These are phyloP conservation scores for Scrobipalpa atriplicella DNA, from an alignment of 2,888 invertebrate genomes.

Conservation along the genomic window DNA sequence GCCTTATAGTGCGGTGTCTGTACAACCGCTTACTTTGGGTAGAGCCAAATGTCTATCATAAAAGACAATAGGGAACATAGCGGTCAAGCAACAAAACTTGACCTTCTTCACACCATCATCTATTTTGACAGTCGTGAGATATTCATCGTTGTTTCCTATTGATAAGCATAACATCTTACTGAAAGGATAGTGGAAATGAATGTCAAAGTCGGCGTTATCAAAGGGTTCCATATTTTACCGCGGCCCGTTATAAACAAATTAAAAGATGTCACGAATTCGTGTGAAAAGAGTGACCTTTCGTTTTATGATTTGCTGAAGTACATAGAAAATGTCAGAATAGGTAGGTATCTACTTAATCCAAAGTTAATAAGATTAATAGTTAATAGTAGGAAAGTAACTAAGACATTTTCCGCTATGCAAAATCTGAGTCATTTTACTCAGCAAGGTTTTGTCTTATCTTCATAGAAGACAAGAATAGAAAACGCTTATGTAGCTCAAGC, in stretches of 20 bases:
- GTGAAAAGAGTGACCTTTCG: conserved; percentile 53
- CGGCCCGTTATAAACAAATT: conserved; percentile 49
- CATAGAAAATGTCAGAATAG: conserved; percentile 20
- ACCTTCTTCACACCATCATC: neutral
- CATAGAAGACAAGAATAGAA: neutral
- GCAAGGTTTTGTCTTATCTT: too few species aligned
- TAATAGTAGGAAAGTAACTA: conserved; percentile 35
- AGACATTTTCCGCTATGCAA: too few species aligned
- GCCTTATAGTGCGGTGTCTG: too few species aligned
- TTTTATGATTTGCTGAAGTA: conserved; percentile 34
- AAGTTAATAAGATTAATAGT: too few species aligned
- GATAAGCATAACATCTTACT: neutral
- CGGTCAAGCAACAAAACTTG: conserved; percentile 2
- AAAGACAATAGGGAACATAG: conserved; percentile 4
- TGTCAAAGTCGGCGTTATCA: neutral
- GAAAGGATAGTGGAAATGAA: neutral
- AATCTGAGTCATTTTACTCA: too few species aligned
- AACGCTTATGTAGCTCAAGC: neutral
- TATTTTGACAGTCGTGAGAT: neutral
- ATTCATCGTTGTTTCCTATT: neutral
- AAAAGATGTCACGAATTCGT: conserved; percentile 53
- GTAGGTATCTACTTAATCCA: too few species aligned
- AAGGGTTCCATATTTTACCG: conserved; percentile 49
- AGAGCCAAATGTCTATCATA: neutral
- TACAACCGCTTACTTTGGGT: neutral